A percentile compares a stretch with the other conserved stretches of the same genome.
Conservation (phyloP, 2,113 vertebrate genomes). For the Nycticryphes semicollaris region DNA sequence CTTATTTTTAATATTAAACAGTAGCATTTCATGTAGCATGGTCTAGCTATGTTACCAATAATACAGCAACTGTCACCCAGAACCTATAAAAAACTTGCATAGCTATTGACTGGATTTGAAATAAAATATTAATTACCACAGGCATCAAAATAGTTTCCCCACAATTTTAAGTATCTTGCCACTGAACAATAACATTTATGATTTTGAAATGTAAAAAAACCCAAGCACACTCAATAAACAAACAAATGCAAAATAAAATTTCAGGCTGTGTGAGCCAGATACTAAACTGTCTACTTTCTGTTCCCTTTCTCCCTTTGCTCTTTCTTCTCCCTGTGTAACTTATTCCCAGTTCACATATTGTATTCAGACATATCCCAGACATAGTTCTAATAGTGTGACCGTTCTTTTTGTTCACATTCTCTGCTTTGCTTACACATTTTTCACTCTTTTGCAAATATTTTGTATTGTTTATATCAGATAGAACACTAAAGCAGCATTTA, state of each 20-base stretch:
- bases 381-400: neutral
- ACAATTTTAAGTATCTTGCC: neutral
- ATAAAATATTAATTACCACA: neutral
- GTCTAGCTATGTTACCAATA: neutral
- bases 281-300: neutral
- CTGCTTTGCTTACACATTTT: neutral
- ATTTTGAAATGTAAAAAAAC: neutral
- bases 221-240: neutral
- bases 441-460: neutral
- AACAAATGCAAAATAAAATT: neutral
- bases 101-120: neutral
- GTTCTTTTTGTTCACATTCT: neutral
- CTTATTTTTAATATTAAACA: neutral
- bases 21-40: neutral
- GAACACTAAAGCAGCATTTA: neutral
- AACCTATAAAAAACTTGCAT: neutral
- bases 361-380: neutral
- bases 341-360: neutral
- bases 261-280: neutral
- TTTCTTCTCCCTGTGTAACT: neutral
- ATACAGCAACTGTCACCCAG: neutral
- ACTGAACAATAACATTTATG: neutral
- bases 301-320: neutral
- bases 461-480: neutral
- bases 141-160: neutral